phyloP scores from a whole-genome alignment of 2,113 vertebrate genomes.

The Geothlypis trichas region DNA sequence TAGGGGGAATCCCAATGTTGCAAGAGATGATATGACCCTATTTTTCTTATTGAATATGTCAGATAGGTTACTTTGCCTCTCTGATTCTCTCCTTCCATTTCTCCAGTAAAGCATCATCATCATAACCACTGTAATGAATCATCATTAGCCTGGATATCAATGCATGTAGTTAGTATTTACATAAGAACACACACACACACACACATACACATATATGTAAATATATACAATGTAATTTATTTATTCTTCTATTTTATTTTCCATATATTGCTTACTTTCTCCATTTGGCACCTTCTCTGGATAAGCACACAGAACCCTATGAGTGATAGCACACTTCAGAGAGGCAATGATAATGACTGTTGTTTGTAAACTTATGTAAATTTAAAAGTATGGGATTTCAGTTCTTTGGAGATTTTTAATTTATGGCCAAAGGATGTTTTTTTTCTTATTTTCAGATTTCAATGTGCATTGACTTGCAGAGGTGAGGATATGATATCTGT shows the following conservation, averaged over 20 bases:
- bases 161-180: neutral
- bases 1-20: neutral
- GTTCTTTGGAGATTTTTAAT: neutral
- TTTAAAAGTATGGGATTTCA: neutral
- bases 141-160: neutral
- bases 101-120: neutral
- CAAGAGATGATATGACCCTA: neutral
- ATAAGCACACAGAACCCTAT: neutral
- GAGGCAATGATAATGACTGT: neutral
- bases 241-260: neutral
- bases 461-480: neutral
- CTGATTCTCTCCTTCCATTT: neutral
- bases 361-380: neutral
- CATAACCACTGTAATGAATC: fast-evolving
- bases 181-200: neutral
- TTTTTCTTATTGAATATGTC: neutral
- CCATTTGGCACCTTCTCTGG: neutral
- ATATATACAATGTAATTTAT: neutral
- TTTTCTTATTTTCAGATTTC: neutral
- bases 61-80: neutral
- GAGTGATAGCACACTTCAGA: neutral
- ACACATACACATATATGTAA: neutral
- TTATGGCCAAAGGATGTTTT: fast-evolving
- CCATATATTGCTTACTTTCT: neutral
- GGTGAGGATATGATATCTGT: neutral